These are phyloP conservation scores for Drosophila rubida DNA, from an alignment of 2,888 invertebrate genomes.

Conservation along the genomic window DNA sequence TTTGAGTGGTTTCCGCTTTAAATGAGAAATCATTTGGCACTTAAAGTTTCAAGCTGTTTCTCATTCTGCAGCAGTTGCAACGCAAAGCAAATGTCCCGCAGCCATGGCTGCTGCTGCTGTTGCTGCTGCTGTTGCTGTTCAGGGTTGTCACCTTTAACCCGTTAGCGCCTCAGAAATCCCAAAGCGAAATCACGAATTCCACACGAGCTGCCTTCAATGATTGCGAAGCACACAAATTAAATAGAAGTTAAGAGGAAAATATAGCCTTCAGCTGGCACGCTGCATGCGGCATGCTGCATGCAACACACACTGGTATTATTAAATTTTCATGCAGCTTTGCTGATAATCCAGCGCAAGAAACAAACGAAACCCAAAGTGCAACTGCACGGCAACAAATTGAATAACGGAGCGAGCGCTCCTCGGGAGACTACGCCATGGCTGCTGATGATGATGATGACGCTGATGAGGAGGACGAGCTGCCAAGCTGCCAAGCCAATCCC, in stretches of 20 bases:
- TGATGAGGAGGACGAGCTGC: conserved; percentile 4
- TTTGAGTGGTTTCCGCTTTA: neutral
- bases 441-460: conserved; percentile 7
- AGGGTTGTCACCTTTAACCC: neutral
- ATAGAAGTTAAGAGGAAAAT: conserved; percentile 51
- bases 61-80: neutral
- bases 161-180: neutral
- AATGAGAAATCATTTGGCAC: conserved; percentile 1
- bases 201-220: conserved; percentile 42
- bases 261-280: conserved; percentile 10
- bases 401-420: conserved; percentile 35
- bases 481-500: conserved; percentile 17
- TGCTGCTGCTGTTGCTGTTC: neutral
- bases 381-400: conserved; percentile 54
- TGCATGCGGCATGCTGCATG: conserved; percentile 29
- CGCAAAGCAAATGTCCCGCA: neutral
- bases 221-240: conserved; percentile 60
- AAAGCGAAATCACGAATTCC: conserved; percentile 23
- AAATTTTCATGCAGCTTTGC: conserved; percentile 79
- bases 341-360: conserved; percentile 62
- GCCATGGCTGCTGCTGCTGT: neutral
- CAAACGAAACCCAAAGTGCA: conserved; percentile 45
- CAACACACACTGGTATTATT: conserved; percentile 59
- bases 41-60: neutral
- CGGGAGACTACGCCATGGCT: conserved; percentile 25